Evolutionary conservation across 1,140 invertebrate species (phyloP).

Genomic region (Diachasmimorpha longicaudata): DNA sequence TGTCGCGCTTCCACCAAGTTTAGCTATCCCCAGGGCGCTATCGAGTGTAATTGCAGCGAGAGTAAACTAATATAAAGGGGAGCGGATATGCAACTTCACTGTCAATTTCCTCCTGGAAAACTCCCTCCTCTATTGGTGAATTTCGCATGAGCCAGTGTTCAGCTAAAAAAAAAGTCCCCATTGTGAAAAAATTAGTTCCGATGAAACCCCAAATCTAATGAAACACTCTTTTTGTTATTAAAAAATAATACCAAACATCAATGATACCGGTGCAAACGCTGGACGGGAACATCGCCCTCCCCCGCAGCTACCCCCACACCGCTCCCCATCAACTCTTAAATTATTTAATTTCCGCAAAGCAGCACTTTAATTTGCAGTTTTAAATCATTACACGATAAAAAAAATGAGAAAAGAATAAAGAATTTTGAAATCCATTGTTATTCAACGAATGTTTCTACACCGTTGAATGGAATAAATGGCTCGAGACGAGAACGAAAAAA

Average conservation of each 20-base stretch:
- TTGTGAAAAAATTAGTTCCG: too few species aligned
- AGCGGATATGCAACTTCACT: neutral
- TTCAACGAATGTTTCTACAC: constrained; percentile 15
- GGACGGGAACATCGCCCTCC: too few species aligned
- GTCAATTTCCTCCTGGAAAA: neutral
- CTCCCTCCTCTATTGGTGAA: too few species aligned
- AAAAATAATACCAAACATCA: too few species aligned
- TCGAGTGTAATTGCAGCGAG: constrained; percentile 46
- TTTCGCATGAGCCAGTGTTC: neutral
- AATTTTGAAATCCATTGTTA: neutral
- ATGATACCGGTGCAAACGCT: too few species aligned
- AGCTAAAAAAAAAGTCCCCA: neutral
- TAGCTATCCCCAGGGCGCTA: constrained; percentile 42
- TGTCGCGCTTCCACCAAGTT: constrained; percentile 43
- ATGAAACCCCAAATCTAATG: too few species aligned
- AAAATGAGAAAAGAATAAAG: neutral
- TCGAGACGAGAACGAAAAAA: constrained; percentile 12
- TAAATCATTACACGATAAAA: too few species aligned
- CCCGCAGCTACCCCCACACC: too few species aligned
- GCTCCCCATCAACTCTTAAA: too few species aligned
- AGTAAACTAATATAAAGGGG: constrained; percentile 45
- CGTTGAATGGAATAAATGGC: constrained; percentile 15
- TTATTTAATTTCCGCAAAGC: too few species aligned
- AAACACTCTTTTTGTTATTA: too few species aligned
- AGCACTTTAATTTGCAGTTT: too few species aligned